phyloP scores from a whole-genome alignment of 2,113 vertebrate species.

The Meleagris gallopavo region DNA sequence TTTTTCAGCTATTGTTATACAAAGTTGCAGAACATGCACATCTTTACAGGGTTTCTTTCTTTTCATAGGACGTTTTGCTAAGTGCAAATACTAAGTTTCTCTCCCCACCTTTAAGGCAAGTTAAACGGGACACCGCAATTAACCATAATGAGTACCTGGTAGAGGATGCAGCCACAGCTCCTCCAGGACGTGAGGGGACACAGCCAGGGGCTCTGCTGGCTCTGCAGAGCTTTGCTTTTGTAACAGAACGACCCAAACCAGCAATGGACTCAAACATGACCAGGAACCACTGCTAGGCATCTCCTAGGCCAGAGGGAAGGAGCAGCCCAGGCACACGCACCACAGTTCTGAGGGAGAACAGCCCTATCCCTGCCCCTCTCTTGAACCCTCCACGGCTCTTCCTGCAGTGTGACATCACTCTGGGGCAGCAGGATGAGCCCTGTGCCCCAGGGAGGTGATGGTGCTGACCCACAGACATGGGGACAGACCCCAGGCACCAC shows the following conservation, averaged over 20 bases:
- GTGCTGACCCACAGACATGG: neutral
- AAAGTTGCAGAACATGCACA: conserved; percentile 80
- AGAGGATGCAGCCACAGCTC: neutral
- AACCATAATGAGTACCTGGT: conserved; percentile 44
- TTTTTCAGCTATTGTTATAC: conserved; percentile 74
- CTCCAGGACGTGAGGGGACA: too few relatives aligned
- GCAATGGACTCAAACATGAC: neutral
- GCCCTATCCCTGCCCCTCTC: too few relatives aligned
- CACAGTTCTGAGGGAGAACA: neutral
- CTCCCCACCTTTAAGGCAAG: conserved; percentile 86
- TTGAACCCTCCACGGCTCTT: neutral
- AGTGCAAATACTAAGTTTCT: conserved; percentile 82
- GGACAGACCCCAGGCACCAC: neutral
- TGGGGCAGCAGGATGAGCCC: neutral
- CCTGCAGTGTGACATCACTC: accelerated
- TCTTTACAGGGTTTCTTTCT: conserved; percentile 45
- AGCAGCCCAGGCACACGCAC: neutral
- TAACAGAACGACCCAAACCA: neutral
- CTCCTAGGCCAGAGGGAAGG: neutral
- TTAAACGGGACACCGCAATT: conserved; percentile 60
- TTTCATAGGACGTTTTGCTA: conserved; percentile 69
- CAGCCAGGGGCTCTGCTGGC: neutral
- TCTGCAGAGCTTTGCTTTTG: neutral
- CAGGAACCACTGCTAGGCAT: neutral
- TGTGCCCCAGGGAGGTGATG: neutral